Base-by-base conservation (phyloP, 2,888 invertebrate genomes). In the Noctua janthina region DNA sequence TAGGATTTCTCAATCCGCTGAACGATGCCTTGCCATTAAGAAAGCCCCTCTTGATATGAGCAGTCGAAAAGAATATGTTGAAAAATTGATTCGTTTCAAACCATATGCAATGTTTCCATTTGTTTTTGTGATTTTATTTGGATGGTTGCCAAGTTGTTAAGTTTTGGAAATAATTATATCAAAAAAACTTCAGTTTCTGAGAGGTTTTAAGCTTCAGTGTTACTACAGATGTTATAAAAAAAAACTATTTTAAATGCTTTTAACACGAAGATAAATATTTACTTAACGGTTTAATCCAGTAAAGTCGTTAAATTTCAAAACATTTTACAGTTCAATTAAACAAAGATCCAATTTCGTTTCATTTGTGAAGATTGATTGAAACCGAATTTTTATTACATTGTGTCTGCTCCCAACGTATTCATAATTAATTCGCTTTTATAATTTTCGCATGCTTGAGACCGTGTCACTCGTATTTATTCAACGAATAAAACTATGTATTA, bases 1-100 rank as follows among this genome's bases (percentile, higher is more conserved):
- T 93, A 92, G 91, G 91, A 92, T 92, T 92, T 91, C 91, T 89
- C 83, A 91, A 92, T 92, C 91, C 92, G 85, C 69, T 82, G 90
- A 86, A 81, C 84, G 88, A 89, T 90, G 84, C 79, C 85, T 85
- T 83, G 78, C 85, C 87, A 83, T 85, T 87, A 89, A 87, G 85
- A 85, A 91, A 90, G 82, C 82, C 83, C 82, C 85, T 79, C 90
- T 92, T 89, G 86, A 88, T 89, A 83, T 88, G 88, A 91, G 90
- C 91, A 89, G 84, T 87, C 83, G 73, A 88, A 87, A 86, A 83
- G 87, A 91, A 90, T 87, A 89, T 88, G 87, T 88, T 87, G 83
- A 88, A 89, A 89, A 86, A 87, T 84, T 66, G 0, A 86, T 82
- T 70, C 56, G 29, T 62, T 82, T 77, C 35, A 66, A 62, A 72